phyloP scores from a whole-genome alignment of 2,888 invertebrate genomes.

The Podabrus alpinus region DNA sequence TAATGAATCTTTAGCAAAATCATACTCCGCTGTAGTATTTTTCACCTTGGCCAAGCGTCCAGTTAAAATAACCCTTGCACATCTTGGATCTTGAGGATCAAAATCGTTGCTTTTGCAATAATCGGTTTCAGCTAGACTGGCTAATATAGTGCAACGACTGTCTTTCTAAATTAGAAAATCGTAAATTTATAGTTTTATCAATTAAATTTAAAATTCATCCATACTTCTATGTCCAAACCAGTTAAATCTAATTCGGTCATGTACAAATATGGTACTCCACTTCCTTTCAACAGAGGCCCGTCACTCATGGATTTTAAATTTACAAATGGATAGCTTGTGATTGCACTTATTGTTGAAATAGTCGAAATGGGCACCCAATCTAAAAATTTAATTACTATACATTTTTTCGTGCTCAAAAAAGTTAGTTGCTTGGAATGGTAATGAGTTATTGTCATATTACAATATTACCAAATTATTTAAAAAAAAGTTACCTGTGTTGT shows the following conservation, averaged over 20 bases:
- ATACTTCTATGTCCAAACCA: slow-evolving; percentile 68
- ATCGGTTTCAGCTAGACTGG: slow-evolving; percentile 69
- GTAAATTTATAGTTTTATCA: neutral
- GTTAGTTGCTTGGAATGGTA: neutral
- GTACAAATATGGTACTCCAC: slow-evolving; percentile 75
- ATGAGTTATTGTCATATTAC: neutral
- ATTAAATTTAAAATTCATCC: slow-evolving; percentile 20
- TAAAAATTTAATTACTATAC: slow-evolving; percentile 47
- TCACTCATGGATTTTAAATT: slow-evolving; percentile 74
- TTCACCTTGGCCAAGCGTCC: slow-evolving; percentile 63
- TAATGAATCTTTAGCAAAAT: slow-evolving; percentile 65
- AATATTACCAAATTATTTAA: neutral
- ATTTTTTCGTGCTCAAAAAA: neutral
- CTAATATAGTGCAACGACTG: slow-evolving; percentile 67
- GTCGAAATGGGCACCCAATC: slow-evolving; percentile 77
- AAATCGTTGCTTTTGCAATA: slow-evolving; percentile 66
- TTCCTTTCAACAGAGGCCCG: slow-evolving; percentile 68
- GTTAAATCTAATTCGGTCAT: slow-evolving; percentile 73
- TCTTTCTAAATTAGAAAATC: slow-evolving; percentile 59
- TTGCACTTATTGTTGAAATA: slow-evolving; percentile 64
- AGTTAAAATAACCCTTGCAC: slow-evolving; percentile 71
- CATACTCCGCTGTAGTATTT: slow-evolving; percentile 57
- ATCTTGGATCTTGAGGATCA: slow-evolving; percentile 79
- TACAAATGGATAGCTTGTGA: slow-evolving; percentile 69
- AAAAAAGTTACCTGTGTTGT: slow-evolving; percentile 64